These are phyloP conservation scores for Metacarcinus magister DNA, from an alignment of 2,888 invertebrate species.

Conservation along the genomic window DNA sequence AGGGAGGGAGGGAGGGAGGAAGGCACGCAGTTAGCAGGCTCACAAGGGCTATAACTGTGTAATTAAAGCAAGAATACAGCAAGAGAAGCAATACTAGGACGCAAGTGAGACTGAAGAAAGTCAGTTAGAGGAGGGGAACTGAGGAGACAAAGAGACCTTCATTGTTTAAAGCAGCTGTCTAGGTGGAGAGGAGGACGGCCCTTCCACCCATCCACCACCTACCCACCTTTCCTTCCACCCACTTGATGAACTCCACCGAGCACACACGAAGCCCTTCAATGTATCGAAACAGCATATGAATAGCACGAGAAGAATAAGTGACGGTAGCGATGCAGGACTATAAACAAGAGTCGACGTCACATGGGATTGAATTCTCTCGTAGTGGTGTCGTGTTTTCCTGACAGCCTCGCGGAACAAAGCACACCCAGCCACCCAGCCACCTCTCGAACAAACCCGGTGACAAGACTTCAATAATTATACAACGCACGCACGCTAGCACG, in stretches of 20 bases:
- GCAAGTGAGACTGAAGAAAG: conserved; percentile 5
- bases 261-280: background rate
- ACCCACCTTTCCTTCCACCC: too few species aligned
- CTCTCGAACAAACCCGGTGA: background rate
- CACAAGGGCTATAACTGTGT: background rate
- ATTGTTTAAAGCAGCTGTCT: conserved; percentile 20
- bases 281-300: background rate
- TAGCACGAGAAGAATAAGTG: background rate
- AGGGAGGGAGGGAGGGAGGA: background rate
- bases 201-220: too few species aligned
- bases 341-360: background rate
- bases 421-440: background rate
- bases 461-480: background rate
- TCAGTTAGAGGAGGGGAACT: background rate
- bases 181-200: too few species aligned
- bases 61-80: conserved; percentile 32
- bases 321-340: background rate
- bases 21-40: background rate
- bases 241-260: background rate
- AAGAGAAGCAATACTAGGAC: conserved; percentile 22
- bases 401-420: background rate
- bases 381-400: background rate
- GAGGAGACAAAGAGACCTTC: conserved; percentile 22
- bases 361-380: background rate
- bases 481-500: background rate